phyloP scores from a whole-genome alignment of 1,140 invertebrate species.

The Bombus waltoni region DNA sequence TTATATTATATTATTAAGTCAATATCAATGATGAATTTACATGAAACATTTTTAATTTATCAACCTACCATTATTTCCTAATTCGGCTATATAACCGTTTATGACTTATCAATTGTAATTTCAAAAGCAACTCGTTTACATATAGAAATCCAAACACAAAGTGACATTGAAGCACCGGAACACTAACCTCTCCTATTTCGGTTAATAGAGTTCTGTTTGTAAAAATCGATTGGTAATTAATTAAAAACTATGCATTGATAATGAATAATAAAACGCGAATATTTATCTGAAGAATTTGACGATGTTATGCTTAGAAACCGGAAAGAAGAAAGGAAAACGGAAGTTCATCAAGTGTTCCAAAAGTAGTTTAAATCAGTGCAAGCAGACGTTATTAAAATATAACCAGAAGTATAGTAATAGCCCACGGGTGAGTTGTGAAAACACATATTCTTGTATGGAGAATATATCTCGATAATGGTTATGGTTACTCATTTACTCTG shows the following conservation, averaged over 20 bases:
- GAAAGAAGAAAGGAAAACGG: constrained; percentile 16
- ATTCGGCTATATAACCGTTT: not conserved
- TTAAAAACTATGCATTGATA: no score
- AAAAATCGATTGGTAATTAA: not conserved
- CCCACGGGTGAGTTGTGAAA: not conserved
- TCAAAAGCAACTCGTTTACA: not conserved
- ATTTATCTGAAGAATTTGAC: constrained; percentile 5
- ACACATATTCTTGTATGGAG: not conserved
- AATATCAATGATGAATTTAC: not conserved
- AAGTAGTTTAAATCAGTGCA: not conserved
- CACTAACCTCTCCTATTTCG: not conserved
- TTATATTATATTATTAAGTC: not conserved
- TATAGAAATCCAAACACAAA: not conserved
- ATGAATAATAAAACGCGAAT: not conserved
- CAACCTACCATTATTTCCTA: not conserved
- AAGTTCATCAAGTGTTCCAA: constrained; percentile 34
- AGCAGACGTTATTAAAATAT: constrained; percentile 17
- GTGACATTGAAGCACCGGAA: not conserved
- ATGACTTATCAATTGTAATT: not conserved
- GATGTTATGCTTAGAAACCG: constrained; percentile 36
- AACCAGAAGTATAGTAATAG: not conserved
- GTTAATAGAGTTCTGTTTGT: not conserved
- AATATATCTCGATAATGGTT: not conserved
- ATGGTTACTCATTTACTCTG: not conserved
- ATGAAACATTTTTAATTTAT: not conserved